Conservation (phyloP, 2,888 invertebrate species). For the Polyommatus icarus region DNA sequence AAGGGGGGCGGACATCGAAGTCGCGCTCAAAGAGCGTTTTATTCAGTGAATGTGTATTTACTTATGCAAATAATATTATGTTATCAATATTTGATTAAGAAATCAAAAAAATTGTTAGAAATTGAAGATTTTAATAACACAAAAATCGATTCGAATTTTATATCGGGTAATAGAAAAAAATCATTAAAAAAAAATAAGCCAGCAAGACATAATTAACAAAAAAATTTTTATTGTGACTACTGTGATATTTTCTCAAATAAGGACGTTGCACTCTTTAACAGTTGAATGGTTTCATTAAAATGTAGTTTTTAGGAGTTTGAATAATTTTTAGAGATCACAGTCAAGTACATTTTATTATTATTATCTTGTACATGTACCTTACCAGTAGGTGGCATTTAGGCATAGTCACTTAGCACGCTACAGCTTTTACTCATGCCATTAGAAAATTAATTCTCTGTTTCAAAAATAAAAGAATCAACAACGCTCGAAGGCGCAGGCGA, state of each 20-base stretch:
- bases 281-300: too few species aligned
- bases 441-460: slow-evolving; percentile 1
- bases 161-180: too few species aligned
- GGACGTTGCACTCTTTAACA: too few species aligned
- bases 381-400: neutral
- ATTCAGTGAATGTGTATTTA: slow-evolving; percentile 49
- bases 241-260: too few species aligned
- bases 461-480: slow-evolving; percentile 12
- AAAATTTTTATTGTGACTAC: too few species aligned
- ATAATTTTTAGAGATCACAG: too few species aligned
- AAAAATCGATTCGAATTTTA: too few species aligned
- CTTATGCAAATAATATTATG: neutral
- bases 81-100: neutral
- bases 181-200: too few species aligned
- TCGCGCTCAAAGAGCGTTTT: slow-evolving; percentile 59
- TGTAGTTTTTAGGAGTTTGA: too few species aligned
- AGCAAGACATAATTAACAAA: too few species aligned
- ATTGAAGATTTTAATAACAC: too few species aligned
- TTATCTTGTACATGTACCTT: neutral
- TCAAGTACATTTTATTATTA: too few species aligned
- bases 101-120: neutral
- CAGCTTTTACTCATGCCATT: neutral
- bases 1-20: slow-evolving; percentile 64
- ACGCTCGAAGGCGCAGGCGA: neutral
- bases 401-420: neutral